Evolutionary conservation across 2,888 invertebrate genomes (phyloP).

Genomic region (Coleophora deauratella): DNA sequence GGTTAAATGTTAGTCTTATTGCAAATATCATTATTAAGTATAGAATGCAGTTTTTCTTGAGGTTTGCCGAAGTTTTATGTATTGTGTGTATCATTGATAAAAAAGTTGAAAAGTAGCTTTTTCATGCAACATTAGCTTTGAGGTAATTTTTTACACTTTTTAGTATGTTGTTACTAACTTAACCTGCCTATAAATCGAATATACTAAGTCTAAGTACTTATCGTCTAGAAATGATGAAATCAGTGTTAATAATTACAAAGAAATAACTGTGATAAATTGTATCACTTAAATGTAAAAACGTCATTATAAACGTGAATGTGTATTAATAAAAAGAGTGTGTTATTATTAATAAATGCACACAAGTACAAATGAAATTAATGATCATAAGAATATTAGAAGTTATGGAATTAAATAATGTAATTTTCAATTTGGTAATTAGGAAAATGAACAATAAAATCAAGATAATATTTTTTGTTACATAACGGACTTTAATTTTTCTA

Average conservation of each 20-base stretch:
- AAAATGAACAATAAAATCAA: slow-evolving; percentile 51
- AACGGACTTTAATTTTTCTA: slow-evolving; percentile 37
- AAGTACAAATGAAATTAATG: slow-evolving; percentile 64
- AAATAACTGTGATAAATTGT: slow-evolving; percentile 18
- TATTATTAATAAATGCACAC: slow-evolving; percentile 51
- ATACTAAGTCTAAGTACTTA: no score
- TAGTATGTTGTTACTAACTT: not conserved
- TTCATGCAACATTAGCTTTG: not conserved
- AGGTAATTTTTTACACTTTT: not conserved
- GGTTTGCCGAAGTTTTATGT: no score
- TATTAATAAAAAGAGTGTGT: slow-evolving; percentile 16
- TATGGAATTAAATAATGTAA: slow-evolving; percentile 23
- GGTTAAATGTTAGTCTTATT: no score
- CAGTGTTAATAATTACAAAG: slow-evolving; percentile 2
- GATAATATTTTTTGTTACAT: slow-evolving; percentile 55
- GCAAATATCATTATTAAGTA: no score
- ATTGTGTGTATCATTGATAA: no score
- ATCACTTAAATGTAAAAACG: not conserved
- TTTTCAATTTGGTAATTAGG: slow-evolving; percentile 40
- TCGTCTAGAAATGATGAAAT: not conserved
- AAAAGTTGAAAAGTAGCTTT: no score
- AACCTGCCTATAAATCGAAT: not conserved
- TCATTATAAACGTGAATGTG: slow-evolving; percentile 10
- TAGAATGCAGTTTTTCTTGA: no score
- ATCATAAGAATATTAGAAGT: slow-evolving; percentile 8